These are phyloP conservation scores for Sarcophaga carnaria DNA, from an alignment of 2,888 invertebrate genomes.

Conservation along the genomic window DNA sequence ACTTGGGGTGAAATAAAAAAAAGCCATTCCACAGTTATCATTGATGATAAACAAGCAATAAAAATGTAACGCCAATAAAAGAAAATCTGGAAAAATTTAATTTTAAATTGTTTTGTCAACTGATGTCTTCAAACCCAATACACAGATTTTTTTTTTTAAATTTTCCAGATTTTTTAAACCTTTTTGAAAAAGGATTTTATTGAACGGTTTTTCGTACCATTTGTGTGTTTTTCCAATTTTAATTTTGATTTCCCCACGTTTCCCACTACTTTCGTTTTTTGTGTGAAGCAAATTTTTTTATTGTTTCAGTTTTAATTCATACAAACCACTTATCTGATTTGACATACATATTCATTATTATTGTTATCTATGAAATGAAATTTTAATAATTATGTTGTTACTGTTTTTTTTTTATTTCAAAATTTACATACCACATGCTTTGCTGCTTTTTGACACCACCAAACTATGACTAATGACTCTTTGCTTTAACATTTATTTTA, in stretches of 20 bases:
- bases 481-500: background rate
- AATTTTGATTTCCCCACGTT: background rate
- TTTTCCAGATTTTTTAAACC: too few species aligned
- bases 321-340: background rate
- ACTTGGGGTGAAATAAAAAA: background rate
- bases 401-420: background rate
- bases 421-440: background rate
- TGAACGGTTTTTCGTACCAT: too few species aligned
- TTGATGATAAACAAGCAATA: slow-evolving; percentile 12
- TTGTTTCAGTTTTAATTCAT: slow-evolving; percentile 29
- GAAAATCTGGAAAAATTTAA: too few species aligned
- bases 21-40: background rate
- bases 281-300: background rate
- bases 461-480: slow-evolving; percentile 64
- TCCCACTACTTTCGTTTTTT: slow-evolving; percentile 46
- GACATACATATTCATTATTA: slow-evolving; percentile 5
- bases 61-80: slow-evolving; percentile 1
- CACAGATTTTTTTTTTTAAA: too few species aligned
- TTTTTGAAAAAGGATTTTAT: too few species aligned
- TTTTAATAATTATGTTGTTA: background rate
- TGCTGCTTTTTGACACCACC: slow-evolving; percentile 54
- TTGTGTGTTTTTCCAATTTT: background rate
- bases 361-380: background rate
- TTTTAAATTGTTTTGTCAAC: too few species aligned
- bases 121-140: too few species aligned